Evolutionary conservation across 2,113 vertebrate genomes (phyloP).

Genomic region (Atractosteus spatula): DNA sequence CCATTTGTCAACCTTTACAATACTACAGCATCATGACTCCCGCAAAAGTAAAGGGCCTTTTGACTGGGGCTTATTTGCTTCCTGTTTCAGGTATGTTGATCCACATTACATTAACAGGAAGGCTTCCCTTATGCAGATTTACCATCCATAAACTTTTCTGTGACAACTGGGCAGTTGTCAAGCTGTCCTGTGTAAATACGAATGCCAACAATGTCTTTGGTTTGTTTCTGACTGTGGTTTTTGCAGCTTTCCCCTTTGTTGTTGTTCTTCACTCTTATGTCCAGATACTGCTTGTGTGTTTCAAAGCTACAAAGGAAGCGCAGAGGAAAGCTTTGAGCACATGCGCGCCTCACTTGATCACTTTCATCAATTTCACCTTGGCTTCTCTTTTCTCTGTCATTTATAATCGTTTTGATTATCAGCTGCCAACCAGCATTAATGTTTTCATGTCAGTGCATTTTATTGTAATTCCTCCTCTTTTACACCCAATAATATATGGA

Average conservation of each 20-base stretch:
- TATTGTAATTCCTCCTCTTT: not conserved
- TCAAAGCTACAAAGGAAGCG: conserved; percentile 1
- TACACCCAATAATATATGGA: conserved; percentile 5
- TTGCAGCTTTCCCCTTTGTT: conserved; percentile 36
- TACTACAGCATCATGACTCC: not conserved
- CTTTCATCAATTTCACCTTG: not conserved
- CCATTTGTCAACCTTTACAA: not conserved
- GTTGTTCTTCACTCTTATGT: conserved; percentile 9
- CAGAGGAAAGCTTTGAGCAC: conserved; percentile 1
- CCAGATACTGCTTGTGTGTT: not conserved
- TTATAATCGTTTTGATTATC: not conserved
- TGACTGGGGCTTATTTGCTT: not conserved
- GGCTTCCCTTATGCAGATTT: not conserved
- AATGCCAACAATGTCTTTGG: conserved; percentile 32
- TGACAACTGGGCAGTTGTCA: conserved; percentile 3
- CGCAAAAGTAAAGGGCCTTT: not conserved
- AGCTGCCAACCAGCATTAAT: not conserved
- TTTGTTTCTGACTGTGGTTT: conserved; percentile 22
- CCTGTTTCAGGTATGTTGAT: not conserved
- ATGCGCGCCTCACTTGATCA: conserved; percentile 2
- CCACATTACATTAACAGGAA: not conserved
- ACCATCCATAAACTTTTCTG: conserved; percentile 5
- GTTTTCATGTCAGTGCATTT: not conserved
- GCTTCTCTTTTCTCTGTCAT: not conserved
- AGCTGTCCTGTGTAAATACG: conserved; percentile 1